Base-by-base conservation (phyloP, 2,113 vertebrate genomes). In the Accipiter cooperii region DNA sequence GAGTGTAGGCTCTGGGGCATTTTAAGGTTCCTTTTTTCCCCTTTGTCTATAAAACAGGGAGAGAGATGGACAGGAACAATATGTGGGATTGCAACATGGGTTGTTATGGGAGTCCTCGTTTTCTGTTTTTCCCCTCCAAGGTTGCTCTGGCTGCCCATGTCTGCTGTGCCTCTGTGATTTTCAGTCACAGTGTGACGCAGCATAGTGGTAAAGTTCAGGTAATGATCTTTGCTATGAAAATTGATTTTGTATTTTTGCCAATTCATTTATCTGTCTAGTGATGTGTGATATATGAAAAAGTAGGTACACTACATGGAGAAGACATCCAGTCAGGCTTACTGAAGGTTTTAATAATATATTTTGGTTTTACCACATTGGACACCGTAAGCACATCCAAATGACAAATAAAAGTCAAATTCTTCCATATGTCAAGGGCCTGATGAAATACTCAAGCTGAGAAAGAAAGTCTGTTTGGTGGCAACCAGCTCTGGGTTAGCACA, bases 101-200 rank as follows among this genome's bases (percentile, higher is more conserved):
- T 17, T 55, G 6, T 52, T 76, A 52, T 0, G 0, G 11, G 55
- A 68, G 2, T 83, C n/a, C 29, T 79, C 1, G 0, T 38, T 71
- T 89, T 47, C 70, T 36, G 5, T 1, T 47, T 82, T 90, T 79
- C 19, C 7, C 22, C 18, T 24, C 40, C 12, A 46, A 40, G 13
- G 25, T 33, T 84, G n/a, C 29, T 75, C 73, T 71, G 49, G 7
- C 28, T 65, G 34, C 44, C 13, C 57, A 33, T 8, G 16, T 33
- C 24, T 78, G 38, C 33, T 66, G 20, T 26, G 8, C 3, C 60
- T 12, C 70, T 46, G 24, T 46, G 54, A 36, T 87, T 78, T 89
- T 65, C 46, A 74, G 19, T 44, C 20, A 28, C 18, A 0, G 0
- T 2, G 1, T 47, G 47, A 64, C 18, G 63, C 20, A 60, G 5